These are phyloP conservation scores for Mesocentrotus franciscanus DNA, from an alignment of 53 echinoderm and acorn worm species.

Conservation along the genomic window DNA sequence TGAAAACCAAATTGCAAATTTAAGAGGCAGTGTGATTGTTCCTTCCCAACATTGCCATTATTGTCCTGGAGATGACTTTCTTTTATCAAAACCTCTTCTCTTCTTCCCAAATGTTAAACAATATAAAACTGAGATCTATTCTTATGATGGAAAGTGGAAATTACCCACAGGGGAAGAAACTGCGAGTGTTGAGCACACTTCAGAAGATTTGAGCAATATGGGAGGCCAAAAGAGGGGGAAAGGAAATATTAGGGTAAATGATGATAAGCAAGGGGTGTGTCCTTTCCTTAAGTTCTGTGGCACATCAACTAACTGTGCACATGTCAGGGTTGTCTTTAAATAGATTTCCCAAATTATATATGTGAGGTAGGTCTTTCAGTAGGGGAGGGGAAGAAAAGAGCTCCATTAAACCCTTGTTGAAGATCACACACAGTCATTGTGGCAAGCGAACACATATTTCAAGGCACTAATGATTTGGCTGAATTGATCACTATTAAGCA, in stretches of 20 bases:
- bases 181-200: neutral
- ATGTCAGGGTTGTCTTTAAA: constrained; percentile 16
- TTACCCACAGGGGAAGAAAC: neutral
- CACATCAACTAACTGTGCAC: neutral
- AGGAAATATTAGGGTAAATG: constrained; percentile 41
- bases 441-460: neutral
- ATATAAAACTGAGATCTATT: neutral
- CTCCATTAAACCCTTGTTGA: neutral
- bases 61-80: neutral
- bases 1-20: neutral
- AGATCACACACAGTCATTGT: neutral
- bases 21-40: neutral
- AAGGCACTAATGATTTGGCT: neutral
- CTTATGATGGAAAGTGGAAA: neutral
- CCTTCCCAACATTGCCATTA: neutral
- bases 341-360: neutral
- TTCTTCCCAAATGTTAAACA: neutral
- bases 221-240: neutral
- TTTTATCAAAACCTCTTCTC: neutral
- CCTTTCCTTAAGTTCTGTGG: neutral
- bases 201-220: neutral
- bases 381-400: neutral
- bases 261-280: constrained; percentile 37
- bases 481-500: neutral
- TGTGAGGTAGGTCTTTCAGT: neutral